A percentile compares a stretch with the other conserved stretches of the same genome.
These are phyloP conservation scores for Calosoma granatense DNA, from an alignment of 1,140 invertebrate species.

Conservation along the genomic window DNA sequence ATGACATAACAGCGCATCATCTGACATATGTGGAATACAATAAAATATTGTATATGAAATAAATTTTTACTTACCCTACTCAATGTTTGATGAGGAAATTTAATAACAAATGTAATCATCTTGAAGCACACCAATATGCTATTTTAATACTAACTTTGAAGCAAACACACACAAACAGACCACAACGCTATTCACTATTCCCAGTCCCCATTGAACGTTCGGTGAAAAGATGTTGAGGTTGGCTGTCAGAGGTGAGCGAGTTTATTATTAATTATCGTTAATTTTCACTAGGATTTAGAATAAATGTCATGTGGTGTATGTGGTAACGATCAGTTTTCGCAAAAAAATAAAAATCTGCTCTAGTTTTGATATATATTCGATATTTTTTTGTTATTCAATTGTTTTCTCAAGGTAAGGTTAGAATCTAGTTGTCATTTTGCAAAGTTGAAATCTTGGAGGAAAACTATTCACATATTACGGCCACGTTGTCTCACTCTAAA, in stretches of 20 bases:
- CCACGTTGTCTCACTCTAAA: not conserved
- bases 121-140: not conserved
- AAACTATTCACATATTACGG: not conserved
- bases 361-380: not conserved
- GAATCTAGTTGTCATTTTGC: not conserved
- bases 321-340: not conserved
- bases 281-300: not conserved
- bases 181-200: not conserved
- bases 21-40: not conserved
- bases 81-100: not conserved
- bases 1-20: slow-evolving; percentile 1
- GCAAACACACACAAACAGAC: not conserved
- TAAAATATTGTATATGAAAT: not conserved
- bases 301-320: not conserved
- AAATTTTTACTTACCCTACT: not conserved
- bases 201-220: slow-evolving; percentile 1
- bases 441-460: not conserved
- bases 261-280: not conserved
- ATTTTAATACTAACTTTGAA: not conserved
- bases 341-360: not conserved
- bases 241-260: not conserved
- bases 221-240: not conserved
- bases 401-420: not conserved
- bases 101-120: not conserved
- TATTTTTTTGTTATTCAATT: not conserved